Evolutionary conservation across 2,113 vertebrate genomes (phyloP).

Genomic region (Sclerurus mexicanus): DNA sequence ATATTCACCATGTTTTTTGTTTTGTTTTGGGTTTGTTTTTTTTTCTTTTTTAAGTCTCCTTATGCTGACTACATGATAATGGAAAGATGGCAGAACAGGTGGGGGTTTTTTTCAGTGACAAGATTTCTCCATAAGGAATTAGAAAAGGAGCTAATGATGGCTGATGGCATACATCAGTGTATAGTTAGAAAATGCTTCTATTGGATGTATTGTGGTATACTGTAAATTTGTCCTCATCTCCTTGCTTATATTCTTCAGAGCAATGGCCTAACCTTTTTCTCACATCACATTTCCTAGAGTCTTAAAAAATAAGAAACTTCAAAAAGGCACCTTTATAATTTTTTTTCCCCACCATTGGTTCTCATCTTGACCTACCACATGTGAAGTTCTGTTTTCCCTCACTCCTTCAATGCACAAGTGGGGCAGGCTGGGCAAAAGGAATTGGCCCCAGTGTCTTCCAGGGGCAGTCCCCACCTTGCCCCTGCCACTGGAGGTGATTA

Average conservation of each 20-base stretch:
- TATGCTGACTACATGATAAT: background rate
- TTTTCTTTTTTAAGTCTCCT: background rate
- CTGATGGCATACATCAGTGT: background rate
- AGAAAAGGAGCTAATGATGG: background rate
- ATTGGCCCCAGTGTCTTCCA: background rate
- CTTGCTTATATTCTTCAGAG: background rate
- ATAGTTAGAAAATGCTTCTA: background rate
- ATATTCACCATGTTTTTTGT: background rate
- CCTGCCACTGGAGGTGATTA: rapidly evolving
- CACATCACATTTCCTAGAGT: background rate
- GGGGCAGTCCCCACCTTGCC: rapidly evolving
- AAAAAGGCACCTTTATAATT: background rate
- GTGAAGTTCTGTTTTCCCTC: rapidly evolving
- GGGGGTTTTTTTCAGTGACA: background rate
- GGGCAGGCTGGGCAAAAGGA: background rate
- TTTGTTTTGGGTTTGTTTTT: background rate
- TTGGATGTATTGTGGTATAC: background rate
- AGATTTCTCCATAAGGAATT: background rate
- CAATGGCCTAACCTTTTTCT: background rate
- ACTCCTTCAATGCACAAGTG: rapidly evolving
- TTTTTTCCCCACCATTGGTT: background rate
- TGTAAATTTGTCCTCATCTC: background rate
- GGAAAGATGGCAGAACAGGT: background rate
- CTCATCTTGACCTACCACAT: background rate
- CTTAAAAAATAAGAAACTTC: background rate